Evolutionary conservation across 2,113 vertebrate genomes (phyloP), one percentile per base, ranked within the genome.

Genomic region (Sinocyclocheilus rhinocerous): DNA sequence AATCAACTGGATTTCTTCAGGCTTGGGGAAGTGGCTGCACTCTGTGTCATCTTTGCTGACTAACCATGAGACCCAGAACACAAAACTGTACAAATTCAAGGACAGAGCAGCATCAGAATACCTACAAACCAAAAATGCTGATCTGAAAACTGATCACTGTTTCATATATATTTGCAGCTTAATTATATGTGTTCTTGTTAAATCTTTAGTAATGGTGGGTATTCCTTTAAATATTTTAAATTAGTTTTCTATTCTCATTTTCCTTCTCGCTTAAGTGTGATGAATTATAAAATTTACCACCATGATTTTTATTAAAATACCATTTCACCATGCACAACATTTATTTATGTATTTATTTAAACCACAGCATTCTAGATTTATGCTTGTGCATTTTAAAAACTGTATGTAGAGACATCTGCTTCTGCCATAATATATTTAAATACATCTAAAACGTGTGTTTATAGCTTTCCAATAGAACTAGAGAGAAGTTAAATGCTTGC

Each of bases 1-100:
- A 79, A 79, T 61, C 77, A 59, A 59, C 77, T 61, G 77, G 55
- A 79, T 79, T 79, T 79, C 77, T 61, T n/a, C 77, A 79, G 29
- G 77, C 52, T 79, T 79, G 52, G 29, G 76, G 55, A 79, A 79
- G 61, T 79, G 18, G 59, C 24, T 79, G 77, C 50, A 39, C 4
- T 79, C 55, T 79, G 77, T 79, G 77, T 79, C 77, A 79, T 79
- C 50, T 79, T 79, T 79, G 52, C 52, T 79, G 77, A 79, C 50
- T 61, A 79, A 36, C 18, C 77, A 55, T 39, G 50, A 59, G 55
- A 42, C 55, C 26, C 33, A 36, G 29, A 59, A 13, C 18, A 79
- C 18, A 4, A 1, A n/a, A 61, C 33, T 59, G 77, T 15, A 61
- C 52, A 57, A 61, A 24, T 57, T 61, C 77, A 79, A 61, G 77